These are phyloP conservation scores for Pangasius sanitwongsei DNA, from an alignment of 2,797 vertebrate genomes.

Conservation along the genomic window DNA sequence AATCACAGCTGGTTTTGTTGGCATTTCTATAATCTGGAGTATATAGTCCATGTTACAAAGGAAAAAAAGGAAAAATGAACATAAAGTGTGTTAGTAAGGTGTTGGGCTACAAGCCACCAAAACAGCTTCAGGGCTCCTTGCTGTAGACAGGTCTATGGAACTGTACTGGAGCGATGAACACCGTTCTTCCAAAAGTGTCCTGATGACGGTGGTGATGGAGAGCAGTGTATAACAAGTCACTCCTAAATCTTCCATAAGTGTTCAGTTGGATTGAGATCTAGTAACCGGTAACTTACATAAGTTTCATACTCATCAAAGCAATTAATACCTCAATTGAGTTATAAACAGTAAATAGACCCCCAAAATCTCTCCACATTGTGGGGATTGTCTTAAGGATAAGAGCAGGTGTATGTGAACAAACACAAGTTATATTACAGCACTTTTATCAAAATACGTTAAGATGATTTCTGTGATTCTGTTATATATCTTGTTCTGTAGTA, in stretches of 20 bases:
- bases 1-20: neutral
- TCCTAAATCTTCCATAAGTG: neutral
- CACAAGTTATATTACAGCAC: neutral
- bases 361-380: neutral
- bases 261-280: neutral
- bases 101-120: neutral
- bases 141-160: neutral
- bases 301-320: neutral
- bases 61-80: neutral
- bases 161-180: neutral
- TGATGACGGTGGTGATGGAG: neutral
- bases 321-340: neutral
- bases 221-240: neutral
- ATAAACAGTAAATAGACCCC: neutral
- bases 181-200: neutral
- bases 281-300: neutral
- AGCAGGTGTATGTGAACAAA: neutral
- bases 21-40: neutral
- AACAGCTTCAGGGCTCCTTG: neutral
- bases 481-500: neutral
- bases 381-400: neutral
- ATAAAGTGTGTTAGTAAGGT: neutral
- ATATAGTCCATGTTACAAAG: neutral
- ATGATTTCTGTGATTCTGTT: neutral
- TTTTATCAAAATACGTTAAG: neutral